Conservation (phyloP, 2,888 invertebrate species). For the Miltochrista miniata region DNA sequence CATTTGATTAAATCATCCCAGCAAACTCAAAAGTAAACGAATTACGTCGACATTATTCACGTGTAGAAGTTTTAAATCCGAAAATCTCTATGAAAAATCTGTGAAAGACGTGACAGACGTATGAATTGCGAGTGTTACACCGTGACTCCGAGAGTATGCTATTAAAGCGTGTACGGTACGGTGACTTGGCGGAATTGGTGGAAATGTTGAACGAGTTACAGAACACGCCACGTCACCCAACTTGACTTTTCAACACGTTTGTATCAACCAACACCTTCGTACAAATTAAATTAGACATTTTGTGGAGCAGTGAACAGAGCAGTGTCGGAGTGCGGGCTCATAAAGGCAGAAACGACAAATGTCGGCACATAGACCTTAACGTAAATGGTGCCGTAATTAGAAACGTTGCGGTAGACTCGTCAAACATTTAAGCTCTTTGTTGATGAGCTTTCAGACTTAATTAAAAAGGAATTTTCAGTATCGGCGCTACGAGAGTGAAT, state of each 20-base stretch:
- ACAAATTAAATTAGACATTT: constrained; percentile 28
- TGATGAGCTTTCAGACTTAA: constrained; percentile 43
- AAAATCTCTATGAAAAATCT: constrained; percentile 65
- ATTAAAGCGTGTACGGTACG: constrained; percentile 53
- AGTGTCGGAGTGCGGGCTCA: constrained; percentile 31
- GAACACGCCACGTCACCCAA: constrained; percentile 54
- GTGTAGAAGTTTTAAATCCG: constrained; percentile 55
- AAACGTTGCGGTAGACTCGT: constrained; percentile 39
- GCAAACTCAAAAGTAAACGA: constrained; percentile 1
- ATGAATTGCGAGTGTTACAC: constrained; percentile 48
- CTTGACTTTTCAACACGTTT: constrained; percentile 41
- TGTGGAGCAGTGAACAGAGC: constrained; percentile 16
- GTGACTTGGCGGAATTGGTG: constrained; percentile 62
- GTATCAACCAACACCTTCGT: constrained; percentile 13
- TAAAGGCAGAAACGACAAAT: constrained; percentile 41
- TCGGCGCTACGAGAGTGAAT: constrained; percentile 13
- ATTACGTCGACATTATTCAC: constrained; percentile 37
- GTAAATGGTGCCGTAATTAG: constrained; percentile 42
- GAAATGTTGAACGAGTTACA: constrained; percentile 59
- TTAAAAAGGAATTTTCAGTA: constrained; percentile 39
- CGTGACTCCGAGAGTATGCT: constrained; percentile 44
- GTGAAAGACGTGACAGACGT: constrained; percentile 56
- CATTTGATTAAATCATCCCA: neutral
- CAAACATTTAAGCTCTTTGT: constrained; percentile 46
- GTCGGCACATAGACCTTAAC: constrained; percentile 34